Base-by-base conservation (phyloP, 2,888 invertebrate genomes). In the Conops quadrifasciatus region DNA sequence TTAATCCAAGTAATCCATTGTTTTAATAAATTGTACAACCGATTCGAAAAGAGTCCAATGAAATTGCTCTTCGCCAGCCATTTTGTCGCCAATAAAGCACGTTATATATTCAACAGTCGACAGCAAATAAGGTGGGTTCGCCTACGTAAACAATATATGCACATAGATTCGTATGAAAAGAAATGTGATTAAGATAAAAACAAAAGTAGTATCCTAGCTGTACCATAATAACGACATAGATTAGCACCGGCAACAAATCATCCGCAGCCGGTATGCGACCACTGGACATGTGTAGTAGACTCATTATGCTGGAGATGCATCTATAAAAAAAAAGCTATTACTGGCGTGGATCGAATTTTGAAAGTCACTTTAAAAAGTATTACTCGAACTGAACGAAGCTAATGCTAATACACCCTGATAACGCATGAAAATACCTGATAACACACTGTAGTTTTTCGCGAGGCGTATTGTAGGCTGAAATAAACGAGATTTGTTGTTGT, bases 1-100 rank as follows among this genome's bases (percentile, higher is more conserved):
- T 72, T 77, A 76, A 63, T 77, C 77, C 53, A 80, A 78, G 53
- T 86, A 86, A 76, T 86, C 86, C 96, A 98, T 96, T 70, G 95
- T 97, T 89, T 98, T 99, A 83, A 98, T 97, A 88, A 96, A 97
- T 87, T 97, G 97, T 68, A 98, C 95, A 63, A 96, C 96, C 0
- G 97, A 93, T 82, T 94, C 94, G 87, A 98, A 98, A 87, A 98
- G 97, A 69, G 96, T 97, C 98, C 98, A 98, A 93, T 97, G 97
- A 87, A 98, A 99, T 80, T 94, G 92, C 81, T 96, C 95, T 86
- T 97, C 96, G 65, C 97, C 97, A 74, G 89, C 89, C 72, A 97
- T 88, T 74, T 92, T 90, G 76, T 91, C 89, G 71, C 93, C 94
- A 82, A 95, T 95, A 85, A 96, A 95, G 78, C 95, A 96, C 85